Evolutionary conservation across 1,140 invertebrate genomes (phyloP), one percentile per base, ranked within the genome.

Genomic region (Nephila pilipes): DNA sequence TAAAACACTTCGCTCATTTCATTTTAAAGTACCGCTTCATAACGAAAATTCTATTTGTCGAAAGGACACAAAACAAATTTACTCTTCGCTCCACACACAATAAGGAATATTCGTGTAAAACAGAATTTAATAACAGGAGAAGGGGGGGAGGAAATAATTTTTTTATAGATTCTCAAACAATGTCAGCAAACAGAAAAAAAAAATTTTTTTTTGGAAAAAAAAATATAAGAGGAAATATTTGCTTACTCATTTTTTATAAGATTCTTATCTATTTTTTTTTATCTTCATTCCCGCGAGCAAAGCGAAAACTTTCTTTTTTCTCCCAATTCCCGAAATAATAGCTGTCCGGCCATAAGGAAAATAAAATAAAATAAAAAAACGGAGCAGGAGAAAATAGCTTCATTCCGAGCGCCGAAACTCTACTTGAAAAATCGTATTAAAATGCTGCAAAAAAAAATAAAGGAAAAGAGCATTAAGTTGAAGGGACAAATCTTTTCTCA

Each of bases 151-250:
- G 2, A 29, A 32, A 32, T 32, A 32, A 36, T 18, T 75, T 75
- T 75, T 75, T 75, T 75, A 75, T 75, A 75, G 69, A 75, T 75
- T 32, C 14, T 75, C 32, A 75, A 75, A 75, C 69, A 75, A 32
- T 75, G 29, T 36, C 69, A 75, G 69, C 69, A 75, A 75, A 75
- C 29, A 75, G 69, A 75, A 75, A 18, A 60, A n/a, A n/a, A 25
- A 25, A 63, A 63, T 10, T 63, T 46, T 4, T n/a, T n/a, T n/a
- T n/a, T n/a, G n/a, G n/a, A 0, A 46, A 63, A 63, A n/a, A 63
- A 63, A 8, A 65, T 25, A 65, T 25, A 65, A 65, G 29, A 36
- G 69, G 32, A 75, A 60, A 75, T 32, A 75, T 32, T 75, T 75
- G 69, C 69, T 36, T 75, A 29, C 25, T 75, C 69, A 75, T 75